Evolutionary conservation across 2,888 invertebrate genomes (phyloP).

Genomic region (Tricholauxania praeusta): DNA sequence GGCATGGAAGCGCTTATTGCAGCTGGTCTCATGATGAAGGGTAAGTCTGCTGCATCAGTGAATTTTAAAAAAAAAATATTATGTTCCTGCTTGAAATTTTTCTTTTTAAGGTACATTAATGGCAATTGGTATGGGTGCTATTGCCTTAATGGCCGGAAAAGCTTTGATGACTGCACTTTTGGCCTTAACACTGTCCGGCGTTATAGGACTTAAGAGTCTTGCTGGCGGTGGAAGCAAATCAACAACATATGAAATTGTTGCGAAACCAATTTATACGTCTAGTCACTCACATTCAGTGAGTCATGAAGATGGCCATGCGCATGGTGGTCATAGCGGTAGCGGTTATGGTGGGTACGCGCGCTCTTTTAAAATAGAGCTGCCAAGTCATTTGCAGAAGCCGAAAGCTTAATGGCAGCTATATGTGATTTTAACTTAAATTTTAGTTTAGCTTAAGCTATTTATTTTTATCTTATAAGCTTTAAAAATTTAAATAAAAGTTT

Average conservation of each 20-base stretch:
- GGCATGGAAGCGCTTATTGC: slow-evolving; percentile 70
- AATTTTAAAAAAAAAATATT: neutral
- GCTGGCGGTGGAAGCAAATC: slow-evolving; percentile 76
- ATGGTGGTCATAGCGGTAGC: slow-evolving; percentile 69
- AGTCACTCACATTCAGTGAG: slow-evolving; percentile 73
- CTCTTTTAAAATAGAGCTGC: slow-evolving; percentile 55
- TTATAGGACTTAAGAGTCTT: slow-evolving; percentile 81
- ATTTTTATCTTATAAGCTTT: slow-evolving; percentile 22
- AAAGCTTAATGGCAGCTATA: no score
- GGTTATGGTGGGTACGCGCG: slow-evolving; percentile 70
- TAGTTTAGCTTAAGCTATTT: slow-evolving; percentile 39
- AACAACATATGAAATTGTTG: slow-evolving; percentile 87
- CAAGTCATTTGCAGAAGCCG: slow-evolving; percentile 47
- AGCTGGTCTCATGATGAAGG: slow-evolving; percentile 76
- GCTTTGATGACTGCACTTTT: slow-evolving; percentile 85
- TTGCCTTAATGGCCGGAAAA: slow-evolving; percentile 85
- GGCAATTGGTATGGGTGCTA: slow-evolving; percentile 79
- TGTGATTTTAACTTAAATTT: neutral
- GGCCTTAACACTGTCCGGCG: slow-evolving; percentile 82
- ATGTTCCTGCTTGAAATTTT: neutral
- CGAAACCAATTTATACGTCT: slow-evolving; percentile 82
- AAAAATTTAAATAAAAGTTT: no score
- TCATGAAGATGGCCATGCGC: slow-evolving; percentile 71
- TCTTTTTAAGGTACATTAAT: slow-evolving; percentile 74
- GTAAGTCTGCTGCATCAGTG: slow-evolving; percentile 52